Evolutionary conservation across 2,113 vertebrate genomes (phyloP).

Genomic region (Callocephalon fimbriatum): DNA sequence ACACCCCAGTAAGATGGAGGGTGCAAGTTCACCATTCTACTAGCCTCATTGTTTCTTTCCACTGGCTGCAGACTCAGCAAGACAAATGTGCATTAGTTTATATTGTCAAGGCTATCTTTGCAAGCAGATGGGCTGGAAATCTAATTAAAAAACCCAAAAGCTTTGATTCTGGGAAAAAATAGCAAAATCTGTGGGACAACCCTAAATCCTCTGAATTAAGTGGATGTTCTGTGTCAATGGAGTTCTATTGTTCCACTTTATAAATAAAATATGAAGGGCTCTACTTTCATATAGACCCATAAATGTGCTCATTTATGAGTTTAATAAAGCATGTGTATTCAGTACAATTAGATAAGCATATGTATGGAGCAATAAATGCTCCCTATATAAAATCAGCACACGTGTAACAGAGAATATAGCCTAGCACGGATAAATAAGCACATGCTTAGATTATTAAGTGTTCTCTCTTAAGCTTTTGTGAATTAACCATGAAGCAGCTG

Average conservation of each 20-base stretch:
- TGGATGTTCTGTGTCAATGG: slow-evolving; percentile 31
- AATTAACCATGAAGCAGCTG: background rate
- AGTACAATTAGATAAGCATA: slow-evolving; percentile 48
- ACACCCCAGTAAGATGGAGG: background rate
- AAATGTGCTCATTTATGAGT: slow-evolving; percentile 56
- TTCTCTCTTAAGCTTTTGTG: background rate
- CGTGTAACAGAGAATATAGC: background rate
- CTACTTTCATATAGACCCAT: slow-evolving; percentile 14
- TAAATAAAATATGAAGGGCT: slow-evolving; percentile 71
- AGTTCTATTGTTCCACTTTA: slow-evolving; percentile 48
- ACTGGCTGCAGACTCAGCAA: slow-evolving; percentile 41
- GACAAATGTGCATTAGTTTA: slow-evolving; percentile 50
- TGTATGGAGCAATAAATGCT: slow-evolving; percentile 9
- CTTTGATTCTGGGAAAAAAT: slow-evolving; percentile 60
- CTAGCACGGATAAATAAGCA: background rate
- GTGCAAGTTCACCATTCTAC: background rate
- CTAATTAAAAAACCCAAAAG: slow-evolving; percentile 58
- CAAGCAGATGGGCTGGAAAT: slow-evolving; percentile 70
- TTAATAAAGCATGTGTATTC: slow-evolving; percentile 51
- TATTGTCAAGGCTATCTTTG: slow-evolving; percentile 60
- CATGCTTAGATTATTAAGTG: slow-evolving; percentile 29
- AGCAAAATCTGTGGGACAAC: slow-evolving; percentile 34
- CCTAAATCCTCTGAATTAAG: slow-evolving; percentile 62
- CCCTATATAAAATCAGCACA: slow-evolving; percentile 40
- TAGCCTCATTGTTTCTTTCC: slow-evolving; percentile 27